Percentiles rank a stretch among this genome's conserved stretches.
Conservation (phyloP, 2,797 vertebrate species). For the Coendou prehensilis region DNA sequence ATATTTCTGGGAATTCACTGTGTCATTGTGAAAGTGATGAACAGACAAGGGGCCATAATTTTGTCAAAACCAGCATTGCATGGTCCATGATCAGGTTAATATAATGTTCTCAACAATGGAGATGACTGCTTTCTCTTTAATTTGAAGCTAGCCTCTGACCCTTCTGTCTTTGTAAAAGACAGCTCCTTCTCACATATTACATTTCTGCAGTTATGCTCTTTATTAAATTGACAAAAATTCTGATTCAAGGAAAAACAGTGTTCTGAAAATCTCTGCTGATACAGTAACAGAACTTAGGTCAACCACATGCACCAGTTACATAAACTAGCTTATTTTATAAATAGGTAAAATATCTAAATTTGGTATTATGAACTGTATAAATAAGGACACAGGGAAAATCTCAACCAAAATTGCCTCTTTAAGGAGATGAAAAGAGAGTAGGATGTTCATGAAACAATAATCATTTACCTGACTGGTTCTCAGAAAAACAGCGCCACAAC, state of each 20-base stretch:
- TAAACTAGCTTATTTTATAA: not conserved
- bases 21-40: slow-evolving; percentile 84
- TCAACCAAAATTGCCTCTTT: not conserved
- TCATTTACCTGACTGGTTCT: not conserved
- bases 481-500: not conserved
- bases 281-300: not conserved
- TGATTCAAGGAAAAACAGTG: not conserved
- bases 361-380: not conserved
- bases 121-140: not conserved
- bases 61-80: slow-evolving; percentile 92
- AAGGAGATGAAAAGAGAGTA: not conserved
- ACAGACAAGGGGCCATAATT: slow-evolving; percentile 93
- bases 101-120: too few species aligned
- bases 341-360: not conserved
- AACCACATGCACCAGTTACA: not conserved
- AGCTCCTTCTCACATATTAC: not conserved
- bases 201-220: not conserved
- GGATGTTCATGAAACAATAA: not conserved
- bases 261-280: not conserved
- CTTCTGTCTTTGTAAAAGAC: not conserved
- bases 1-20: slow-evolving; percentile 82
- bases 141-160: not conserved
- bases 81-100: slow-evolving; percentile 91
- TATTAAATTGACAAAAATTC: not conserved
- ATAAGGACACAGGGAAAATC: not conserved